These are phyloP conservation scores for Manduca sexta DNA, from an alignment of 1,140 invertebrate genomes.

Conservation along the genomic window DNA sequence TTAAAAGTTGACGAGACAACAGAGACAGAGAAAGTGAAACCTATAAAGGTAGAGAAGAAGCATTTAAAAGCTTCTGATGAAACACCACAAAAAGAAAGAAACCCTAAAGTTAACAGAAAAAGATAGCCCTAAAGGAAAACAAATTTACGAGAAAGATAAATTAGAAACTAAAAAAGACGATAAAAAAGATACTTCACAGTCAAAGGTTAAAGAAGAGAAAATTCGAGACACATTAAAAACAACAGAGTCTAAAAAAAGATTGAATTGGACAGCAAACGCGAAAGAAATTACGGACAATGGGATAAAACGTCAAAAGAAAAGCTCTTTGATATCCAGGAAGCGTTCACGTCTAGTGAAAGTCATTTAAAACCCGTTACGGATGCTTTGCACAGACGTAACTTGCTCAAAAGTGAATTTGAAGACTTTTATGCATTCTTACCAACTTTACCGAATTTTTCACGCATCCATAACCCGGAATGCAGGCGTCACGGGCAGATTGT, in stretches of 20 bases:
- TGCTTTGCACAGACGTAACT: constrained; percentile 51
- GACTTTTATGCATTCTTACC: constrained; percentile 75
- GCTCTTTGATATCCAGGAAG: constrained; percentile 23
- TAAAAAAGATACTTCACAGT: constrained; percentile 9
- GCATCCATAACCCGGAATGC: constrained; percentile 76
- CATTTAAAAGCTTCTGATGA: constrained; percentile 7
- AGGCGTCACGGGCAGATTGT: constrained; percentile 79
- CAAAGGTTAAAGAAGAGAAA: constrained; percentile 12
- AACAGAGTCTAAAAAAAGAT: constrained; percentile 13
- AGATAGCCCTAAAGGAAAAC: constrained; percentile 8
- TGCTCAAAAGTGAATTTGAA: constrained; percentile 70
- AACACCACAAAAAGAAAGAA: constrained; percentile 10
- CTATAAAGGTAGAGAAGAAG: constrained; percentile 11
- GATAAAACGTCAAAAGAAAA: constrained; percentile 26
- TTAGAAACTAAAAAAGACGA: constrained; percentile 14
- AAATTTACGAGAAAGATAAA: constrained; percentile 9
- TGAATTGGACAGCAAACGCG: constrained; percentile 11
- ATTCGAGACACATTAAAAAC: constrained; percentile 13
- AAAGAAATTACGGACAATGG: constrained; percentile 11
- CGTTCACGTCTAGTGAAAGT: constrained; percentile 21
- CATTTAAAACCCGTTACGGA: constrained; percentile 43
- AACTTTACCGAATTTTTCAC: constrained; percentile 78
- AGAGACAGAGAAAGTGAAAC: not conserved
- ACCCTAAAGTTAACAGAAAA: constrained; percentile 7
- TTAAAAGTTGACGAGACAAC: not conserved